Percentiles rank a stretch among this genome's conserved stretches.
Conservation (phyloP, 2,888 invertebrate species). For the Psylliodes chrysocephalus region DNA sequence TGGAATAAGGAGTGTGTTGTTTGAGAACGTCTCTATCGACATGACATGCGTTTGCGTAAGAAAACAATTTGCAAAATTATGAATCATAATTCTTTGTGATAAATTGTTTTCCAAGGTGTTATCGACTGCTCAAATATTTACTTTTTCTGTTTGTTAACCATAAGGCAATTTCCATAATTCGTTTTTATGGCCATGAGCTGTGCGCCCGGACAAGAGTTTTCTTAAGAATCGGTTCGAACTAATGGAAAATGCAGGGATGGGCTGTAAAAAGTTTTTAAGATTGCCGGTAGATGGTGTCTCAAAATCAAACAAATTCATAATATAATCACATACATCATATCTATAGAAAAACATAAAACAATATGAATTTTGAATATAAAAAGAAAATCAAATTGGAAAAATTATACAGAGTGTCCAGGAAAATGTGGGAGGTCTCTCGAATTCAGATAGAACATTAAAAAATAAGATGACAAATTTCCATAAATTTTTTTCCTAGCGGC, state of each 20-base stretch:
- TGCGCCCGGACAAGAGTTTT: slow-evolving; percentile 2
- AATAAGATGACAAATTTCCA: too few species aligned
- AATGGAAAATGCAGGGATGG: slow-evolving; percentile 9
- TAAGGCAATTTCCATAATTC: slow-evolving; percentile 38
- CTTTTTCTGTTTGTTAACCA: slow-evolving; percentile 26
- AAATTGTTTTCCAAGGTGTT: slow-evolving; percentile 35
- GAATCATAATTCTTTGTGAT: slow-evolving; percentile 46
- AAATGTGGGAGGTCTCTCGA: too few species aligned
- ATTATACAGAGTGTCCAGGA: too few species aligned
- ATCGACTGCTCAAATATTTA: slow-evolving; percentile 36
- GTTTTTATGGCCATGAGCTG: slow-evolving; percentile 18
- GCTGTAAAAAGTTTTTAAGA: too few species aligned
- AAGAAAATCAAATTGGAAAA: too few species aligned
- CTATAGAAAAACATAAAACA: too few species aligned
- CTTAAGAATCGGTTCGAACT: neutral
- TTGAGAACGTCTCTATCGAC: slow-evolving; percentile 17
- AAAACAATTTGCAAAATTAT: slow-evolving; percentile 49
- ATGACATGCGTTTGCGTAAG: slow-evolving; percentile 31
- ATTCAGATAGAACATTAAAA: too few species aligned
- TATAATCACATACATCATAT: too few species aligned
- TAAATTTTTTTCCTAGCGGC: too few species aligned
- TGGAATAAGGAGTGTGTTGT: slow-evolving; percentile 15
- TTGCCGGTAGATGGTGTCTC: too few species aligned
- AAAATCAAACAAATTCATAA: too few species aligned
- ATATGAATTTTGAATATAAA: too few species aligned